A percentile compares a stretch with the other conserved stretches of the same genome.
Conservation (phyloP, 2,113 vertebrate genomes). For the Anoplopoma fimbria region DNA sequence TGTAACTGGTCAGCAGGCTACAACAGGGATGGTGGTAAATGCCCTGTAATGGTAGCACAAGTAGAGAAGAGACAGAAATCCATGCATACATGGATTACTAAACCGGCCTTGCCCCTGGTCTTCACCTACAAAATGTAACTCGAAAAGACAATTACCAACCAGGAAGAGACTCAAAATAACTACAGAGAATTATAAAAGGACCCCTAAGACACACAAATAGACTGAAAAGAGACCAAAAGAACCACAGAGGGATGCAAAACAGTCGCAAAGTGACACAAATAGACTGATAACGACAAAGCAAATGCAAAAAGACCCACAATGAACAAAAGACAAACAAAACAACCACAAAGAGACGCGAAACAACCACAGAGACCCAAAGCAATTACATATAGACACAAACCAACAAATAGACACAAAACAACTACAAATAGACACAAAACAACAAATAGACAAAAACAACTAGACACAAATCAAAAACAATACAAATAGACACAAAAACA, state of each 20-base stretch:
- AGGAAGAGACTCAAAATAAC: neutral
- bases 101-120: too few relatives aligned
- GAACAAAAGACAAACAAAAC: neutral
- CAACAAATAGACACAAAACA: neutral
- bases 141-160: too few relatives aligned
- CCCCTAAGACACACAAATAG: neutral
- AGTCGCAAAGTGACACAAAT: too few relatives aligned
- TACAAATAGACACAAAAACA: neutral
- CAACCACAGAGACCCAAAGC: neutral
- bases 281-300: neutral
- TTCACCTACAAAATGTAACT: neutral
- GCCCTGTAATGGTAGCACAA: neutral
- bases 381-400: too few relatives aligned
- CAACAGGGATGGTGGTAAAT: neutral
- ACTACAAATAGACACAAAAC: too few relatives aligned
- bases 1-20: neutral
- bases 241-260: too few relatives aligned
- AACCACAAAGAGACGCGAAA: neutral
- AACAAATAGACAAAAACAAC: neutral
- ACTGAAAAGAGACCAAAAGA: neutral
- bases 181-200: too few relatives aligned
- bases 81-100: neutral
- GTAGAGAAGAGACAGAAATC: neutral
- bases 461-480: too few relatives aligned
- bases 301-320: neutral